Evolutionary conservation across 2,113 vertebrate species (phyloP).

Genomic region (Cyprinodon brontotheroides): DNA sequence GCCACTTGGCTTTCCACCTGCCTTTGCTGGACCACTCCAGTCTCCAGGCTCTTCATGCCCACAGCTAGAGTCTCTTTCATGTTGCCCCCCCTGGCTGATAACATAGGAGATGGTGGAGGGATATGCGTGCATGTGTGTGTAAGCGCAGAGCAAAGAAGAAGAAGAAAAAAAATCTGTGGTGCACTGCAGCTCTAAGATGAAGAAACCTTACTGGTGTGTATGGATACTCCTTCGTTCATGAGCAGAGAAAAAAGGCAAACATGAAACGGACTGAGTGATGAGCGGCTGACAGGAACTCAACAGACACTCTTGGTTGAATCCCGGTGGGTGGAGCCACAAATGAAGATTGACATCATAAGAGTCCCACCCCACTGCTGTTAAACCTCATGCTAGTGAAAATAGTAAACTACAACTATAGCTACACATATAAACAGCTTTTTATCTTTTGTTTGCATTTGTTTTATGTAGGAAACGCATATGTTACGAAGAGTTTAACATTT

Average conservation of each 20-base stretch:
- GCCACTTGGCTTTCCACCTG: slow-evolving; percentile 55
- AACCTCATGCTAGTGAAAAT: background rate
- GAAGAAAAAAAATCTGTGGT: slow-evolving; percentile 24
- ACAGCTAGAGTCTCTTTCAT: slow-evolving; percentile 74
- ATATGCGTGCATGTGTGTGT: slow-evolving; percentile 39
- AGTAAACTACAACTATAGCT: background rate
- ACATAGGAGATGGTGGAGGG: slow-evolving; percentile 60
- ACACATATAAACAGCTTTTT: background rate
- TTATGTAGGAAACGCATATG: no score
- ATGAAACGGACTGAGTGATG: slow-evolving; percentile 77
- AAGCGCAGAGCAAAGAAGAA: slow-evolving; percentile 13
- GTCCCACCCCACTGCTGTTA: slow-evolving; percentile 24
- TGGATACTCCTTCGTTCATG: slow-evolving; percentile 10
- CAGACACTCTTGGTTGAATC: slow-evolving; percentile 40
- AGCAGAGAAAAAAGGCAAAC: slow-evolving; percentile 56
- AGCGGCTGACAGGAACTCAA: slow-evolving; percentile 70
- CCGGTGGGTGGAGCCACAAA: slow-evolving; percentile 56
- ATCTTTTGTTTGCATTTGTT: background rate
- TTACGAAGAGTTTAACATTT: background rate
- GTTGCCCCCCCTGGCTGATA: slow-evolving; percentile 68
- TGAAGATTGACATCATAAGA: slow-evolving; percentile 63
- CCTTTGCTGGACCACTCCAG: slow-evolving; percentile 51
- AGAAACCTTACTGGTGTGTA: slow-evolving; percentile 37
- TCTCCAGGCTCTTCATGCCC: slow-evolving; percentile 75
- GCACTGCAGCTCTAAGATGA: slow-evolving; percentile 45